Evolutionary conservation across 2,113 vertebrate genomes (phyloP), one percentile per base, ranked within the genome.

Genomic region (Paradoxurus hermaphroditus): DNA sequence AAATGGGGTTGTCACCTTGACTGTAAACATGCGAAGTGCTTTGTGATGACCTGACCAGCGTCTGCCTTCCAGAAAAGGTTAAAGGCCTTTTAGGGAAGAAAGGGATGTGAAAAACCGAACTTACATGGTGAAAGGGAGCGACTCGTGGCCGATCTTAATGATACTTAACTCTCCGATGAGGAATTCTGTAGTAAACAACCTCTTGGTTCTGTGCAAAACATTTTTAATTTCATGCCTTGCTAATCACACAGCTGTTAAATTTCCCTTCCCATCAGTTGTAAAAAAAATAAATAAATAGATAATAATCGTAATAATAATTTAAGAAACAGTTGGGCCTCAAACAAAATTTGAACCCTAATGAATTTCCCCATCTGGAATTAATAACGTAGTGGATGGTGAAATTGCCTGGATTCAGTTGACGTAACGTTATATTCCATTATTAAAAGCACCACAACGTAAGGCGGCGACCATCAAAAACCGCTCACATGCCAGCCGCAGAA

Each of bases 151-250:
- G 86, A 94, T 96, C 97, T 98, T 95, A 93, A 97, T 82, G 97
- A 97, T 53, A 4, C 91, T 98, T 98, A 94, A 98, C 97, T 98
- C 98, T 98, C 97, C 95, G 97, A 98, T 91, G 97, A 98, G 95
- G 93, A 96, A 97, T 98, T 97, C 92, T 93, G 77, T 98, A 97
- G 96, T 97, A 98, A 98, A 98, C 98, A 98, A 98, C 94, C 97
- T 98, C 98, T 98, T 97, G 94, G 97, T 97, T 98, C 88, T 90
- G 95, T 97, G 97, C 92, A 97, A 97, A 99, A 98, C 97, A 98
- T 98, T 98, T 99, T 98, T 98, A 98, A 99, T 99, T 98, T 99
- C 99, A 99, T 98, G 98, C 98, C 98, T 94, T 98, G 98, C 98
- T 98, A 98, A 98, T 98, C 98, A 98, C 98, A 98, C 98, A 98